These are phyloP conservation scores for Asarcornis scutulata DNA, from an alignment of 2,113 vertebrate genomes.

Conservation along the genomic window DNA sequence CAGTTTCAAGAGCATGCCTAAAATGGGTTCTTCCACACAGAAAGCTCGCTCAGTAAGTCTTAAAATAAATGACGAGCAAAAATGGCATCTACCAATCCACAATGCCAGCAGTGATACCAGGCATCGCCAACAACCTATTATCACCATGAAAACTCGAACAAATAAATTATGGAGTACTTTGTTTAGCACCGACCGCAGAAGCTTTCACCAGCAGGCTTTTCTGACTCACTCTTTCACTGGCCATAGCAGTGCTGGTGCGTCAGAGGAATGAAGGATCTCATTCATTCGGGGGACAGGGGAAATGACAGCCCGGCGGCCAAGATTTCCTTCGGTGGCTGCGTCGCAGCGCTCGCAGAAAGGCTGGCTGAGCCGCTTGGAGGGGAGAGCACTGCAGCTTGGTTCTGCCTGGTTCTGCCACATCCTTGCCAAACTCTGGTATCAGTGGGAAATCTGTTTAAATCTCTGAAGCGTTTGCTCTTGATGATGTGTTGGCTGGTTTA, in stretches of 20 bases:
- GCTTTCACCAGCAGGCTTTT: constrained; percentile 33
- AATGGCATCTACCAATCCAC: constrained; percentile 1
- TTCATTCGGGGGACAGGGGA: background rate
- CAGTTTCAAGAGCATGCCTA: constrained; percentile 21
- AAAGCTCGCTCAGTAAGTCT: constrained; percentile 26
- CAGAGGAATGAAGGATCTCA: constrained; percentile 48
- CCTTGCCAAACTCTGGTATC: background rate
- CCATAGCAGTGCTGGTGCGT: background rate
- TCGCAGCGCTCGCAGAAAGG: background rate
- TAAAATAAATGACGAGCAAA: constrained; percentile 31
- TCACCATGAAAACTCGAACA: background rate
- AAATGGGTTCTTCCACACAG: constrained; percentile 9
- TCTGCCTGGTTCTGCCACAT: background rate
- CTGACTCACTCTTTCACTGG: constrained; percentile 31
- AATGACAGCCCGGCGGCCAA: background rate
- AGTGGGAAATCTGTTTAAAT: background rate
- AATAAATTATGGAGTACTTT: background rate
- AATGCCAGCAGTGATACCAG: background rate
- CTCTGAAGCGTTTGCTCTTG: background rate
- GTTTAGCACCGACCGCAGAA: background rate
- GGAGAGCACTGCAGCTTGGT: background rate
- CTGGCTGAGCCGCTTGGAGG: background rate
- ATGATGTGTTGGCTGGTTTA: background rate
- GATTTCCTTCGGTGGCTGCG: background rate
- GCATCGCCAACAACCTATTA: constrained; percentile 7